Evolutionary conservation across 2,113 vertebrate species (phyloP).

Genomic region (Amblyornis subalaris): DNA sequence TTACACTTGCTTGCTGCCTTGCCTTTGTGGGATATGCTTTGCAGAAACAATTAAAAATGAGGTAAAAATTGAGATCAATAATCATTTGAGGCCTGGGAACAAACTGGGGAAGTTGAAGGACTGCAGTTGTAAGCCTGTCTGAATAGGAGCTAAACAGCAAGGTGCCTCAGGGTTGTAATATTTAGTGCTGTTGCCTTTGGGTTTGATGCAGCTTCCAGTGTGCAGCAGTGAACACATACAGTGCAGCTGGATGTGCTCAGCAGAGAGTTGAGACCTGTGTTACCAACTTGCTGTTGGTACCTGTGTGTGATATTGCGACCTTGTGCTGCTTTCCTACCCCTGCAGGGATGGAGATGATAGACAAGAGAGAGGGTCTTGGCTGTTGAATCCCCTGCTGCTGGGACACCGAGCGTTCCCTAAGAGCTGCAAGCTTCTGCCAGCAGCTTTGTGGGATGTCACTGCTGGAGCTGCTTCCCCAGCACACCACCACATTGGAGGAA

Average conservation of each 20-base stretch:
- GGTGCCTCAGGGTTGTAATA: background rate
- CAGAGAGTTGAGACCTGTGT: accelerated
- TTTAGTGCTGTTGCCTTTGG: background rate
- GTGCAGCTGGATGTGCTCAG: background rate
- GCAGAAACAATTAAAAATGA: background rate
- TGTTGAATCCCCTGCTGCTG: background rate
- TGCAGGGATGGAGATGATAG: background rate
- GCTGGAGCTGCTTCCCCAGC: background rate
- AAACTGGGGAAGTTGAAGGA: background rate
- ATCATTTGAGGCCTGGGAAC: background rate
- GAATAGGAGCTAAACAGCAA: background rate
- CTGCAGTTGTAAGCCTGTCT: background rate
- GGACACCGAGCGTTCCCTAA: accelerated
- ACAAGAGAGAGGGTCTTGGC: background rate
- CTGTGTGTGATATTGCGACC: background rate
- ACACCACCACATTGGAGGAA: background rate
- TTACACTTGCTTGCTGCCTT: background rate
- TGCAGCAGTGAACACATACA: accelerated
- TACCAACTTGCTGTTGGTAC: background rate
- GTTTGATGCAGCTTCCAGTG: background rate
- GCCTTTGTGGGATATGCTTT: background rate
- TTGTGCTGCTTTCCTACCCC: background rate
- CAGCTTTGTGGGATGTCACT: background rate
- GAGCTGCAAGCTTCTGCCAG: background rate
- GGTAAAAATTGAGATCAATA: background rate